A percentile compares a stretch with the other conserved stretches of the same genome.
These are phyloP conservation scores for Phainopepla nitens DNA, from an alignment of 2,113 vertebrate genomes.

Conservation along the genomic window DNA sequence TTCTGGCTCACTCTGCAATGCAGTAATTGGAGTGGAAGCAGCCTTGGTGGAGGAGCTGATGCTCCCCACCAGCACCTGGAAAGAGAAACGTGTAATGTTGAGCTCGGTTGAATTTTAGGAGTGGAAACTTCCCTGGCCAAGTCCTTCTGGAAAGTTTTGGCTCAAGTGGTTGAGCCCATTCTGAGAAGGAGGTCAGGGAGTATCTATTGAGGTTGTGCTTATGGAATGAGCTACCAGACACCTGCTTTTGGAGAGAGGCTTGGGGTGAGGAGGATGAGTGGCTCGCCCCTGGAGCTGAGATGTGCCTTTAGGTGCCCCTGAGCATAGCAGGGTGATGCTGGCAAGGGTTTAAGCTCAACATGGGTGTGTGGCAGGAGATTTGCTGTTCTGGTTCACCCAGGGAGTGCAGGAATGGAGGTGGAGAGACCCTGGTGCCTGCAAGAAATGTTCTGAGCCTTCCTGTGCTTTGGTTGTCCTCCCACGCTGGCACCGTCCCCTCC, in stretches of 20 bases:
- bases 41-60: neutral
- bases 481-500: fast-evolving
- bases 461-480: neutral
- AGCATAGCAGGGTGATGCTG: fast-evolving
- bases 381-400: neutral
- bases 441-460: neutral
- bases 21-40: neutral
- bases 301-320: neutral
- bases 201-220: neutral
- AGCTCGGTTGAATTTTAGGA: neutral
- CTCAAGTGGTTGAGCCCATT: neutral
- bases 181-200: neutral
- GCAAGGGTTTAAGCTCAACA: fast-evolving
- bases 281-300: fast-evolving
- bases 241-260: neutral
- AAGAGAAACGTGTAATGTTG: fast-evolving
- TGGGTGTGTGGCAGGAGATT: neutral
- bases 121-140: neutral
- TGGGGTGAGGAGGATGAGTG: neutral
- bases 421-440: neutral
- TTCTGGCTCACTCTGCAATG: fast-evolving
- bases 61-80: neutral
- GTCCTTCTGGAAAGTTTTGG: neutral
- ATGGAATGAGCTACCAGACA: neutral
- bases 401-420: neutral